Evolutionary conservation across 2,888 invertebrate species (phyloP), one percentile per base, ranked within the genome.

Genomic region (Itoplectis maculator): DNA sequence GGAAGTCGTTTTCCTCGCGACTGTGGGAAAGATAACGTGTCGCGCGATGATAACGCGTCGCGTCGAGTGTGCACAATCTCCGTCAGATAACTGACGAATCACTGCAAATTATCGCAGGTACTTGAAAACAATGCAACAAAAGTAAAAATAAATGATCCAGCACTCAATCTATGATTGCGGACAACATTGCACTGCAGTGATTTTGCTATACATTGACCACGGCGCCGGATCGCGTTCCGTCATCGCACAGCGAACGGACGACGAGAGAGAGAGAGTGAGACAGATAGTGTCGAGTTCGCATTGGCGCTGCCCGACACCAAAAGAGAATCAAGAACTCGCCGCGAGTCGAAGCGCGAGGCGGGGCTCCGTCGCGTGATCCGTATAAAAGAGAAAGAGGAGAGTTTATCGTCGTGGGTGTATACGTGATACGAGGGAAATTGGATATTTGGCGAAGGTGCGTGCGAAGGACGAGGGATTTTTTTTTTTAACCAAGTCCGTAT

Each of bases 211-310:
- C 84, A 87, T 86, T 81, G 85, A 88, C 80, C 66, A 63, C 82
- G 86, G 86, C 87, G 86, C 86, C 87, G 86, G 61, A 61, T 80
- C 7, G 23, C n/a, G 66, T 15, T n/a, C n/a, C n/a, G n/a, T n/a
- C n/a, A n/a, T n/a, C 47, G 51, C 37, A 18, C 15, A 37, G 18
- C 51, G 15, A 72, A 61, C 29, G 35, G 15, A 35, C 59, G 51
- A 51, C 20, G 51, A 66, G 68, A 56, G 59, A 40, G 73, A 51
- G 29, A 42, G 79, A 54, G 40, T 5, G 29, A 29, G 29, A 29
- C 29, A 29, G 29, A 5, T n/a, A n/a, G n/a, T n/a, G n/a, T n/a
- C 29, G 63, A n/a, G 56, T 70, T 20, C 68, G 72, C 74, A 65
- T 74, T 75, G 79, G 75, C 59, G 20, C 35, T 72, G 51, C 35